These are phyloP conservation scores for Vandiemenella viatica DNA, from an alignment of 2,888 invertebrate species.

Conservation along the genomic window DNA sequence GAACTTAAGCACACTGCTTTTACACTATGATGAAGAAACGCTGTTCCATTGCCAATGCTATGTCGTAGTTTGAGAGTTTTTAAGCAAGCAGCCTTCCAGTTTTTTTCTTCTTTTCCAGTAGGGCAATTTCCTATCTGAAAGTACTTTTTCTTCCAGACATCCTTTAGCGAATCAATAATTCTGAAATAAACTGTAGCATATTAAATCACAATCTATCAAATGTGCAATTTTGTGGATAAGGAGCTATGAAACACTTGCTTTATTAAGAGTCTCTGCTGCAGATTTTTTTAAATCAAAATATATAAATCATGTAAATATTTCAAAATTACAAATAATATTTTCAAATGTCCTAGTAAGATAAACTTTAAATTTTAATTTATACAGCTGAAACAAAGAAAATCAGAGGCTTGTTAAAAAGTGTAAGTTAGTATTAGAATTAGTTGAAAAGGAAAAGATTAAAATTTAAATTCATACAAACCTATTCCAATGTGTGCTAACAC, in stretches of 20 bases:
- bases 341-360: no score
- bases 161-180: constrained; percentile 8
- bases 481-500: constrained; percentile 13
- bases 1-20: constrained; percentile 7
- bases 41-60: constrained; percentile 4
- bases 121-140: constrained; percentile 4
- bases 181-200: constrained; percentile 3
- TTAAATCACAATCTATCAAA: not conserved
- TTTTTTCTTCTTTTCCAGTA: not conserved
- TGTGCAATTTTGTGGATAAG: no score
- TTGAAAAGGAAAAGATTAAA: not conserved
- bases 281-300: no score
- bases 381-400: no score
- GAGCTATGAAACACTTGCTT: no score
- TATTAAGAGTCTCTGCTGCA: no score
- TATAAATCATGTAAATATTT: no score
- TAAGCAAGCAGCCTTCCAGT: constrained; percentile 10
- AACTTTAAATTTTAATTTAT: no score
- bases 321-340: no score
- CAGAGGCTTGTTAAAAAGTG: no score
- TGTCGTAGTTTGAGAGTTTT: constrained; percentile 6
- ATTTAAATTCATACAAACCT: constrained; percentile 1
- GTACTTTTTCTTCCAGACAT: constrained; percentile 11
- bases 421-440: not conserved
- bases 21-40: constrained; percentile 9